These are phyloP conservation scores for Pogonomyrmex californicus DNA, from an alignment of 1,140 invertebrate genomes.

Conservation along the genomic window DNA sequence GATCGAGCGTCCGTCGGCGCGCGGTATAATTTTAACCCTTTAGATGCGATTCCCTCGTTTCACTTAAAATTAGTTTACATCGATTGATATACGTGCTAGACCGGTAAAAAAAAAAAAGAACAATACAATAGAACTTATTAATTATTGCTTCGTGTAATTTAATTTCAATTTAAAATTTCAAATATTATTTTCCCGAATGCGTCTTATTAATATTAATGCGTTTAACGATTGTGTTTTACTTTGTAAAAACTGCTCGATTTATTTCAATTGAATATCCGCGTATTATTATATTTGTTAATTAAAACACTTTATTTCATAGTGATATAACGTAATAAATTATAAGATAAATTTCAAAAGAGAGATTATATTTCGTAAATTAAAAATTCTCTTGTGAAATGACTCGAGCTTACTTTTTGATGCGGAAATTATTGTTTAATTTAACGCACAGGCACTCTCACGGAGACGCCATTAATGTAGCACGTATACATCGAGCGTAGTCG, in stretches of 20 bases:
- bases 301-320: background rate
- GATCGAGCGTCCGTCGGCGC: slow-evolving; percentile 29
- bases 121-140: background rate
- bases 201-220: slow-evolving; percentile 13
- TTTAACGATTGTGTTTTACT: background rate
- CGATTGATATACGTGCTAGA: background rate
- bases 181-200: background rate
- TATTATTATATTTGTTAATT: background rate
- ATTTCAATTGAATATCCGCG: background rate
- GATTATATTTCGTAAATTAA: background rate
- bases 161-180: background rate
- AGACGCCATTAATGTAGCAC: background rate
- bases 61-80: slow-evolving; percentile 5
- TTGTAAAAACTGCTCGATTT: background rate
- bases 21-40: slow-evolving; percentile 25
- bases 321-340: background rate
- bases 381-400: background rate
- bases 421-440: slow-evolving; percentile 11
- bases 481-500: slow-evolving; percentile 10
- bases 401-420: background rate
- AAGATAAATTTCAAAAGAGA: background rate
- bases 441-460: background rate
- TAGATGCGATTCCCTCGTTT: slow-evolving; percentile 8
- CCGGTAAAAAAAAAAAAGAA: background rate
- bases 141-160: background rate